phyloP scores from a whole-genome alignment of 2,888 invertebrate species.

The Eudasyphora cyanicolor region DNA sequence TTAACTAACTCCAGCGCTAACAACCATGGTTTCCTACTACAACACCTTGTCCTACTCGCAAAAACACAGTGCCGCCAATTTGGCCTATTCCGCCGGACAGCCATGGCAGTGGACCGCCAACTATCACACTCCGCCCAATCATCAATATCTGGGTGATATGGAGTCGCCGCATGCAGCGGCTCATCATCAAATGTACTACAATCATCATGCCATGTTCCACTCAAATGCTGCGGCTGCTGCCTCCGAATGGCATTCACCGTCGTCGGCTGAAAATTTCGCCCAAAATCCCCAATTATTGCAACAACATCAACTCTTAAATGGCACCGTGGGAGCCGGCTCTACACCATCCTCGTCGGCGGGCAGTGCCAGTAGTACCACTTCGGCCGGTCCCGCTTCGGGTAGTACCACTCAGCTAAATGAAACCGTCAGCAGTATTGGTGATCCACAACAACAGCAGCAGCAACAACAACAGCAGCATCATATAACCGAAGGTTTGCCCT shows the following conservation, averaged over 20 bases:
- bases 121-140: slow-evolving; percentile 78
- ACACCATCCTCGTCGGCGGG: slow-evolving; percentile 49
- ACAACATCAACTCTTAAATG: slow-evolving; percentile 70
- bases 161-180: slow-evolving; percentile 78
- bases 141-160: slow-evolving; percentile 79
- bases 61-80: slow-evolving; percentile 83
- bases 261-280: slow-evolving; percentile 71
- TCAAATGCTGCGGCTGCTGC: slow-evolving; percentile 73
- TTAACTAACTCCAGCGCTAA: neutral
- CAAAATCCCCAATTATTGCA: slow-evolving; percentile 76
- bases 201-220: slow-evolving; percentile 81
- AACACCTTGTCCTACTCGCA: slow-evolving; percentile 84
- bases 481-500: slow-evolving; percentile 80
- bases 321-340: slow-evolving; percentile 70
- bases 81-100: slow-evolving; percentile 80
- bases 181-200: slow-evolving; percentile 80
- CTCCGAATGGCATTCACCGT: slow-evolving; percentile 77
- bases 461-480: slow-evolving; percentile 72
- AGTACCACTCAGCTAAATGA: slow-evolving; percentile 56
- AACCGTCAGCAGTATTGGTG: slow-evolving; percentile 56
- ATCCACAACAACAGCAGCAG: slow-evolving; percentile 67
- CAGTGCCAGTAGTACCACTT: slow-evolving; percentile 60
- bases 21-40: slow-evolving; percentile 87
- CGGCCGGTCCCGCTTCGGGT: slow-evolving; percentile 64
- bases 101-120: slow-evolving; percentile 81